These are phyloP conservation scores for Aplodontia rufa DNA, from an alignment of 2,113 vertebrate genomes.

Conservation along the genomic window DNA sequence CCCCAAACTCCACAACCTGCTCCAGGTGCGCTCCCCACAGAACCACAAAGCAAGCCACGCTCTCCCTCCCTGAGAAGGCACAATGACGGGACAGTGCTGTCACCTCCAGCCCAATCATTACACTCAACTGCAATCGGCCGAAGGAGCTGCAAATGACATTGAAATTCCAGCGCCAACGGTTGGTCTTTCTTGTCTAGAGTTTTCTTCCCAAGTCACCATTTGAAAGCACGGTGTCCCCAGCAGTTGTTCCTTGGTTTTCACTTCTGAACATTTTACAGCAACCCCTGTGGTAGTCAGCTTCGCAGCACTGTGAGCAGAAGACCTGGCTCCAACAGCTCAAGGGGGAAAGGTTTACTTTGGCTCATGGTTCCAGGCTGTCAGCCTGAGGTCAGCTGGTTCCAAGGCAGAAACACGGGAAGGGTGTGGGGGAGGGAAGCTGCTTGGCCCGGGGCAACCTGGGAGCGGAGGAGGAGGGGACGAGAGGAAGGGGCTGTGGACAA, in stretches of 20 bases:
- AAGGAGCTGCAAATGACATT: not conserved
- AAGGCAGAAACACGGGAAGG: not conserved
- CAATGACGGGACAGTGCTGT: fast-evolving
- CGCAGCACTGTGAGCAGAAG: not conserved
- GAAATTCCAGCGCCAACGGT: not conserved
- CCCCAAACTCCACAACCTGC: not conserved
- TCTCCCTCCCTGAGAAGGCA: not conserved
- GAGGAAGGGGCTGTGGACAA: not conserved
- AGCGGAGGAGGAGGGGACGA: too few relatives aligned
- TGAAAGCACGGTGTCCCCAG: fast-evolving
- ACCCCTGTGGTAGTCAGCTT: not conserved
- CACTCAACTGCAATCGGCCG: not conserved
- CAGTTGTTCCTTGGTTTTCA: not conserved
- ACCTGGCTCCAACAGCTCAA: not conserved
- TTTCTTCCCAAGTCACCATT: not conserved
- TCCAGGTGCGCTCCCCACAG: not conserved
- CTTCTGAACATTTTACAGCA: not conserved
- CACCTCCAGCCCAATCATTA: not conserved
- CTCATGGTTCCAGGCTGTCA: not conserved
- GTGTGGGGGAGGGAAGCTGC: not conserved
- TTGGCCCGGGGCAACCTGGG: not conserved
- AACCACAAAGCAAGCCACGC: not conserved
- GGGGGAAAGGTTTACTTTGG: not conserved
- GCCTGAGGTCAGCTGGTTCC: too few relatives aligned
- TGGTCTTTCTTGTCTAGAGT: not conserved